Base-by-base conservation (phyloP, 2,113 vertebrate species). In the Dendrocopos noguchii region DNA sequence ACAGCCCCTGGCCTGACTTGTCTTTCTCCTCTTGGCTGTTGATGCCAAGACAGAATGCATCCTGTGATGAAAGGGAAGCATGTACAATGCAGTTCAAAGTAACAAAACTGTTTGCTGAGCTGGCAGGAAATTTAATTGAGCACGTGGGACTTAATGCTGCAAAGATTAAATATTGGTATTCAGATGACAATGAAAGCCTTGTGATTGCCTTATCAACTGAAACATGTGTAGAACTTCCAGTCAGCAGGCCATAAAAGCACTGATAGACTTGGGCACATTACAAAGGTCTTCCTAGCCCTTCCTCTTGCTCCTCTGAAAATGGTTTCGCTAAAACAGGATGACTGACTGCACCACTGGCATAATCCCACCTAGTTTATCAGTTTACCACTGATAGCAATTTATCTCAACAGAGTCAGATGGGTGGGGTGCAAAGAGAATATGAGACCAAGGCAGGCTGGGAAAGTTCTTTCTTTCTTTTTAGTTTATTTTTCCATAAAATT, bases 61-160 rank as follows among this genome's bases (percentile, higher is more conserved):
- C 94, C 93, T 91, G 89, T 75, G 83, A 90, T 86, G 87, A 95
- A 97, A 92, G 95, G 87, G 83, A 91, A 90, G 50, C 72, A 56
- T 63, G 63, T 84, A 95, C 93, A 95, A 94, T 94, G 89, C 76
- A 96, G 91, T 94, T 95, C 96, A 95, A 93, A 90, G 85, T 92
- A 94, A 64, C 92, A 96, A 93, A 96, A 90, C 52, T 84, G 27
- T 89, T 91, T 87, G 92, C 92, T 95, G 93, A 90, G 84, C 84
- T 92, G 77, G 92, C 94, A 95, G 94, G 92, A 96, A 96, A 91
- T 96, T 76, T 94, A 94, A 91, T 95, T 95, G 96, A 94, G 68
- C 74, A 63, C 82, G 80, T 76, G 81, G 61, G 31, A 83, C 60
- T 71, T 89, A 56, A 85, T 80, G 75, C 47, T 93, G 73, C 53